Evolutionary conservation across 2,113 vertebrate species (phyloP), one percentile per base, ranked within the genome.

Genomic region (Otocyon megalotis): DNA sequence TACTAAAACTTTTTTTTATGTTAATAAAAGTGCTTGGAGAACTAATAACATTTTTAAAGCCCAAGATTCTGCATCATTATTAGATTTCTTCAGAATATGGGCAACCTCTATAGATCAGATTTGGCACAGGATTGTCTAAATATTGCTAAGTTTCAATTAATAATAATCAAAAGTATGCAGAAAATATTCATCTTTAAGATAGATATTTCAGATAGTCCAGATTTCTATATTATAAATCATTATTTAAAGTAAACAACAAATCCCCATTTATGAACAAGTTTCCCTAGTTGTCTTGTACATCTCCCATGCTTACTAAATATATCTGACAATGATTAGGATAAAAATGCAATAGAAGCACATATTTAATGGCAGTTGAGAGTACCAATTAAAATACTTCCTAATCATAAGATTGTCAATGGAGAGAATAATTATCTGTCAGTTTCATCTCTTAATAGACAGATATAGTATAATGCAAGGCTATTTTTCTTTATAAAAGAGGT

Each of bases 361-460:
- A 83, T 43, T 92, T 35, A 60, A 91, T 94, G 81, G 8, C 24
- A 87, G 9, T 58, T 86, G 69, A 94, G 17, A 88, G 35, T 22
- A 91, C 10, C 65, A 82, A 58, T 88, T 87, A 71, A 97, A 92
- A 96, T 86, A 50, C 10, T 54, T 90, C 15, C 12, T 72, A 85
- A 85, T 94, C 28, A 88, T n/a, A 37, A 94, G 92, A 72, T 54
- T 0, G 0, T 93, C 48, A 94, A 53, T 53, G 53, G 24, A 90
- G 35, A 93, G 35, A 92, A 96, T 81, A 93, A 90, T 58, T 71
- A 92, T 54, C 37, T 91, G 11, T 76, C 60, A 82, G 53, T 95
- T 97, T 82, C 77, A 90, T 84, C 28, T 83, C 24, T 93, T 92
- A 94, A 80, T 84, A 87, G 50, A 77, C 20, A 67, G 4, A 54